Evolutionary conservation across 2,888 invertebrate genomes (phyloP).

Genomic region (Eristalis pertinax): DNA sequence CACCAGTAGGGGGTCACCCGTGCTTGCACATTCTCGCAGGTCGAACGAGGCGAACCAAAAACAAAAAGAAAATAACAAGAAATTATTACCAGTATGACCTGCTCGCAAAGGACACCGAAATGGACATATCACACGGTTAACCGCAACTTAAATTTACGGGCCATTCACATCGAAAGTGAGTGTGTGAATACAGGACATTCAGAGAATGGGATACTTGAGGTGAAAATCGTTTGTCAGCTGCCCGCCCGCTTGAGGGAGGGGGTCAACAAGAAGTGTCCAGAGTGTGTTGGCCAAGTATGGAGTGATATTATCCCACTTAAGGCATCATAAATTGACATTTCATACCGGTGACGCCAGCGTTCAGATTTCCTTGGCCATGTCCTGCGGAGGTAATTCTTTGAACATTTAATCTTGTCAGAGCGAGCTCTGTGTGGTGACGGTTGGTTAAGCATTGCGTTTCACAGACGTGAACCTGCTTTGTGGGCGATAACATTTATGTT

Average conservation of each 20-base stretch:
- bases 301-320: conserved; percentile 60
- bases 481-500: background rate
- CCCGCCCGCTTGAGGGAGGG: background rate
- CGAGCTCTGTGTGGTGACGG: background rate
- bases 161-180: conserved; percentile 57
- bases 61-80: conserved; percentile 30
- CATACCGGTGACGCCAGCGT: conserved; percentile 54
- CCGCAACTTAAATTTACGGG: conserved; percentile 66
- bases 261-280: background rate
- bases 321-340: conserved; percentile 69
- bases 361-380: conserved; percentile 48
- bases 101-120: conserved; percentile 51
- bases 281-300: background rate
- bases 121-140: conserved; percentile 54
- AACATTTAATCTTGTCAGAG: conserved; percentile 24
- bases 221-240: conserved; percentile 38
- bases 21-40: conserved; percentile 15
- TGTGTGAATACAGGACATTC: conserved; percentile 50
- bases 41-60: conserved; percentile 29
- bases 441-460: background rate
- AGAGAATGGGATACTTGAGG: conserved; percentile 21
- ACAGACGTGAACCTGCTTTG: background rate
- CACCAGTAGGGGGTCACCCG: conserved; percentile 12
- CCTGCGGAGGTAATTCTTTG: conserved; percentile 21
- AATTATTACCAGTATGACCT: conserved; percentile 29